Percentiles rank a stretch among this genome's conserved stretches.
Evolutionary conservation across 2,113 vertebrate species (phyloP).

Genomic region (Etia nguti): DNA sequence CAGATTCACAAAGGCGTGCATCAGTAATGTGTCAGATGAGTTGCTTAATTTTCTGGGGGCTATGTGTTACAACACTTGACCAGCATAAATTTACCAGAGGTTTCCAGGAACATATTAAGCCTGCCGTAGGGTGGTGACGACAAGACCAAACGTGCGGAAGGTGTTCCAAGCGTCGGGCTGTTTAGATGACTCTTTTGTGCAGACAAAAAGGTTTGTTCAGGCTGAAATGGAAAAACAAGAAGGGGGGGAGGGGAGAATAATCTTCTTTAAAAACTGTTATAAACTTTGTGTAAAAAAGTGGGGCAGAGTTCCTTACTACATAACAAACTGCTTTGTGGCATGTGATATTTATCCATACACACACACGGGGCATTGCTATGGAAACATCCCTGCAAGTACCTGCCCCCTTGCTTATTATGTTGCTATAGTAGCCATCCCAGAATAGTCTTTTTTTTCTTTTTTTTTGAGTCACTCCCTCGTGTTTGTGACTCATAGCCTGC

Average conservation of each 20-base stretch:
- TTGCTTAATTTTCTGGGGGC: not conserved
- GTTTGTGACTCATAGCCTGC: conserved; percentile 75
- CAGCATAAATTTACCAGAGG: not conserved
- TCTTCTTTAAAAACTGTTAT: not conserved
- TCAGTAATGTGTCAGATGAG: not conserved
- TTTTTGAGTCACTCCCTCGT: conserved; percentile 63
- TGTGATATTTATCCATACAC: conserved; percentile 72
- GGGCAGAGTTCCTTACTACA: conserved; percentile 22
- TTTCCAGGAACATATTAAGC: not conserved
- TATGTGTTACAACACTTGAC: not conserved
- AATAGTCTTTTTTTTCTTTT: conserved; percentile 60
- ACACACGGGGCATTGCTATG: conserved; percentile 69
- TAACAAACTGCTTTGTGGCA: conserved; percentile 53
- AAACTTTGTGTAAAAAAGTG: conserved; percentile 22
- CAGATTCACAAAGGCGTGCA: not conserved
- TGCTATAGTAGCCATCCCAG: conserved; percentile 77
- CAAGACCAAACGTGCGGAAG: conserved; percentile 45
- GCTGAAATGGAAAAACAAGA: not conserved
- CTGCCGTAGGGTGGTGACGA: not conserved
- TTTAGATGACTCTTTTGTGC: not conserved
- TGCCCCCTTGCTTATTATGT: conserved; percentile 78
- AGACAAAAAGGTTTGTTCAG: not conserved
- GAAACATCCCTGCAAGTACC: conserved; percentile 69
- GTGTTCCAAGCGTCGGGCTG: not conserved
- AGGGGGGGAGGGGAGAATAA: not conserved